Conservation (phyloP, 2,888 invertebrate genomes). For the Troides aeacus region DNA sequence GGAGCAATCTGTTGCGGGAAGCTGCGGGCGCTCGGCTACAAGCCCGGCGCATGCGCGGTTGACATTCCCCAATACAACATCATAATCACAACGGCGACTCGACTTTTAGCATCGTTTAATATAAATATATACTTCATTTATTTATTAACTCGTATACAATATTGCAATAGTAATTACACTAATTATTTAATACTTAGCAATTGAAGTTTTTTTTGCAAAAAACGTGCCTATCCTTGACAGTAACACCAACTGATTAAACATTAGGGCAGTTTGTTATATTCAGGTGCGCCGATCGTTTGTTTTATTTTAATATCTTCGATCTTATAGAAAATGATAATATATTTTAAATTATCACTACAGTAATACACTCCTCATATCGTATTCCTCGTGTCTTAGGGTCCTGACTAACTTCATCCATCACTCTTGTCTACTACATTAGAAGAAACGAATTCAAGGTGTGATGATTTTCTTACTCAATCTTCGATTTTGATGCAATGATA, state of each 20-base stretch:
- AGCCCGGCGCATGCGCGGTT: slow-evolving; percentile 14
- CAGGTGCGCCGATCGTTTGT: background rate
- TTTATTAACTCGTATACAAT: background rate
- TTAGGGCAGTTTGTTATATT: background rate
- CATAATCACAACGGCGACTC: slow-evolving; percentile 3
- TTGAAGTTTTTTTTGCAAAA: background rate
- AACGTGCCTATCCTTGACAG: background rate
- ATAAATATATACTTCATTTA: too few relatives aligned
- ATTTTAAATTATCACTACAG: too few relatives aligned
- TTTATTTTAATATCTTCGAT: background rate
- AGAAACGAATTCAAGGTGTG: too few relatives aligned
- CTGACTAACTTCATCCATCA: too few relatives aligned
- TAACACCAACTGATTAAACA: background rate
- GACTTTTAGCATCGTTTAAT: background rate
- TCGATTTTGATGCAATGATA: too few relatives aligned
- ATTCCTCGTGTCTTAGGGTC: too few relatives aligned
- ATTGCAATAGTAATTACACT: background rate
- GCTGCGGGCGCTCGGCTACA: slow-evolving; percentile 20
- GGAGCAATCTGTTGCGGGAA: slow-evolving; percentile 43
- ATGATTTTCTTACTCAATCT: too few relatives aligned
- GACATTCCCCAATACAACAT: slow-evolving; percentile 21
- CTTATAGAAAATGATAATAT: background rate
- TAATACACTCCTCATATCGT: too few relatives aligned
- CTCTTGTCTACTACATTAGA: too few relatives aligned
- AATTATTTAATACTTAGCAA: background rate